phyloP scores from a whole-genome alignment of 2,888 invertebrate species.

The Vannuccia rotundouncinata region DNA sequence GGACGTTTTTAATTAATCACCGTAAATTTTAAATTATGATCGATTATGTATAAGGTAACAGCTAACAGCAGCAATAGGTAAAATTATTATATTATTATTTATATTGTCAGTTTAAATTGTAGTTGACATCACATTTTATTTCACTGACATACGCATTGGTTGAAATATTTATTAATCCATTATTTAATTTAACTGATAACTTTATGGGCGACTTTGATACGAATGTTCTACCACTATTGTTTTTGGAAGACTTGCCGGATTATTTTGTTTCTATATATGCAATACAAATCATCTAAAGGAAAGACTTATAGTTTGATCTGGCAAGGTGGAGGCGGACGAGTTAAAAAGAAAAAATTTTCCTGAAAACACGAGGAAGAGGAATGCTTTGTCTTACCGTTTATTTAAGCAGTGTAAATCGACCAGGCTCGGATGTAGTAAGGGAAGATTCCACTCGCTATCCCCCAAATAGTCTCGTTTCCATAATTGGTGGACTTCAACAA shows the following conservation, averaged over 20 bases:
- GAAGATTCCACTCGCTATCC: background rate
- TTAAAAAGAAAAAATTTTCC: background rate
- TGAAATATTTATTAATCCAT: too few relatives aligned
- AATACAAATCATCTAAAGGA: background rate
- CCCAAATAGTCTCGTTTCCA: background rate
- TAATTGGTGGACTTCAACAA: background rate
- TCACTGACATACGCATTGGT: too few relatives aligned
- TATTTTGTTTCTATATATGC: background rate
- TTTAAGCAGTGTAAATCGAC: background rate
- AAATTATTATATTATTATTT: background rate
- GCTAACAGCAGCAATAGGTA: too few relatives aligned
- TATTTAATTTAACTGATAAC: background rate
- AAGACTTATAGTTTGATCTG: background rate
- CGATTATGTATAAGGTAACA: background rate
- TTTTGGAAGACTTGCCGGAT: background rate
- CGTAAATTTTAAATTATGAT: constrained; percentile 19
- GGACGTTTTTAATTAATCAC: constrained; percentile 8
- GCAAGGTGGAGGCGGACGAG: background rate
- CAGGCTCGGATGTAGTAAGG: background rate
- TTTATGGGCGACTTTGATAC: background rate
- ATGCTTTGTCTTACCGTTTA: background rate
- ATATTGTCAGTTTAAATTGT: background rate
- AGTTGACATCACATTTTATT: too few relatives aligned
- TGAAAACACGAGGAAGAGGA: background rate
- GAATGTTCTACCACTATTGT: background rate